These are phyloP conservation scores for Escarpia spicata DNA, from an alignment of 2,888 invertebrate genomes.

Conservation along the genomic window DNA sequence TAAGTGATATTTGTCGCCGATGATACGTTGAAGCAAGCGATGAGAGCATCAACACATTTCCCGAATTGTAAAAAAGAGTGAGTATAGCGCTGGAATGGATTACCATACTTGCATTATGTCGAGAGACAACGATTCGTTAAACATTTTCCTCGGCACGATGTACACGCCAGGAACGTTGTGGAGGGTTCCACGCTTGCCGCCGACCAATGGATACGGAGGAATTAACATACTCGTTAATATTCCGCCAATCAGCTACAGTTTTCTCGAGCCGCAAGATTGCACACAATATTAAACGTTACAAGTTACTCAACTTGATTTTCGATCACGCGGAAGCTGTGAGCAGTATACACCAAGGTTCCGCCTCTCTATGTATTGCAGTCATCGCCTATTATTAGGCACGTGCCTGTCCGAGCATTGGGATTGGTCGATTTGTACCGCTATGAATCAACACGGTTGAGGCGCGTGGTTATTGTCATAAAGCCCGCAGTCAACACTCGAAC, in stretches of 20 bases:
- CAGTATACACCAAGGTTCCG: neutral
- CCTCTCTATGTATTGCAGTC: neutral
- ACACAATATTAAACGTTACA: neutral
- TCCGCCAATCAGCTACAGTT: neutral
- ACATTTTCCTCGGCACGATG: neutral
- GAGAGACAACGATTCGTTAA: neutral
- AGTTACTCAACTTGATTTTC: neutral
- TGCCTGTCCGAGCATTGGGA: neutral
- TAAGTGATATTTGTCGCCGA: neutral
- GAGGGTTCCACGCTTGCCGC: neutral
- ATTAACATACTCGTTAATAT: neutral
- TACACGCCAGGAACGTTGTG: neutral
- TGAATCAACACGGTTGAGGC: neutral
- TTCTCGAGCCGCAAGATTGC: neutral
- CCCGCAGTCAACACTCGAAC: neutral
- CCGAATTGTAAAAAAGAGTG: neutral
- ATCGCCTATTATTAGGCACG: neutral
- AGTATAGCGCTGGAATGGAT: neutral
- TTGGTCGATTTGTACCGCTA: slow-evolving; percentile 7
- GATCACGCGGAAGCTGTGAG: neutral
- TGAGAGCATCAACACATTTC: neutral
- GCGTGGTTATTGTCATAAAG: slow-evolving; percentile 10
- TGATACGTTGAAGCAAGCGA: neutral
- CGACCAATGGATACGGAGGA: neutral
- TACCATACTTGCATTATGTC: neutral